Evolutionary conservation across 92 coral and sea anemone genomes (phyloP), one percentile per base, ranked within the genome.

Genomic region (Muricea muricata): DNA sequence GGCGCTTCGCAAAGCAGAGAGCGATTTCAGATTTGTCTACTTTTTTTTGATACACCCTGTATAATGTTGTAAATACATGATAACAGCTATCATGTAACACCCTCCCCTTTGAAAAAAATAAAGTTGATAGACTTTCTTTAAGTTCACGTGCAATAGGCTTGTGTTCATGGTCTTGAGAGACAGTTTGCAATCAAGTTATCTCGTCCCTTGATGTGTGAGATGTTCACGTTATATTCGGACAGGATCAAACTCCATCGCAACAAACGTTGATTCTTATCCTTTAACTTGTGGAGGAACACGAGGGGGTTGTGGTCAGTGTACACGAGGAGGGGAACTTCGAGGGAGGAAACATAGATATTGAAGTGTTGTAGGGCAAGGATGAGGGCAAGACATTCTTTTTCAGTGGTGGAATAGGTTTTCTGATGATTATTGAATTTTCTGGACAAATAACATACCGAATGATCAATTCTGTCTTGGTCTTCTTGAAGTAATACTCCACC

Each of bases 401-500:
- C 56, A 8, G 18, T 15, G 13, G 56, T 48, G 20, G 56, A 48
- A 15, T 48, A 48, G 18, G 2, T 48, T 48, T 15, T 8, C 20
- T 48, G 56, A 37, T 24, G 45, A 45, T 80, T 86, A 48, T 21
- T 86, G 34, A 87, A 57, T 10, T 81, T 63, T 39, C 48, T 69
- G n/a, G 74, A 80, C 24, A 77, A 82, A 10, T 76, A 88, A 32
- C 57, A 82, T 14, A 83, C 30, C 11, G 85, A 80, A 57, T 83
- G 91, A 8, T 82, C 88, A 0, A 83, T 61, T 33, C 86, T 67
- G 3, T 88, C 87, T 5, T 48, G 48, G 28, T 83, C 91, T 14
- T 79, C 85, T 75, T 85, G 94, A 45, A 74, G 45, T 30, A 91
- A 81, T 6, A 91, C 92, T 4, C 78, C 90, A 25, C 93, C 90